These are phyloP conservation scores for Lacerta bilineata DNA, from an alignment of 2,797 vertebrate genomes.

Conservation along the genomic window DNA sequence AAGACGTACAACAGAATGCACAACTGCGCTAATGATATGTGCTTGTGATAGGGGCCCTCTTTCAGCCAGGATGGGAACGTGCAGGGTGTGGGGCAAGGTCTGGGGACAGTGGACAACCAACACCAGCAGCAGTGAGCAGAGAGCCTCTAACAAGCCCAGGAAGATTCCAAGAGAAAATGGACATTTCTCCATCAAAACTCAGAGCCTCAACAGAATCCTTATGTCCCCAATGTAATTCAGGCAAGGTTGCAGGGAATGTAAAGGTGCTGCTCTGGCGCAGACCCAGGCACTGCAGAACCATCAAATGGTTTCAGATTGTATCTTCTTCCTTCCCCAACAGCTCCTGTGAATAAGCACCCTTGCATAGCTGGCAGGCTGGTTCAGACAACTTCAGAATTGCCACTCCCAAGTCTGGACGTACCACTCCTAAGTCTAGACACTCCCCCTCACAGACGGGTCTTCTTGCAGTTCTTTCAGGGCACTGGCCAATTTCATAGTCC, in stretches of 20 bases:
- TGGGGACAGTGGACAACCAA: not conserved
- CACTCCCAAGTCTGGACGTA: not conserved
- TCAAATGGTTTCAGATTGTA: not conserved
- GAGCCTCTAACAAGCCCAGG: not conserved
- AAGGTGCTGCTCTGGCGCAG: not conserved
- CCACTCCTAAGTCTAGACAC: not conserved
- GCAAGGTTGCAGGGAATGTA: no score
- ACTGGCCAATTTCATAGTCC: no score
- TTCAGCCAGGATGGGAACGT: not conserved
- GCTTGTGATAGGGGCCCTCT: conserved; percentile 50
- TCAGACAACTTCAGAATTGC: not conserved
- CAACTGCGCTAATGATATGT: conserved; percentile 64
- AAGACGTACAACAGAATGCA: conserved; percentile 70
- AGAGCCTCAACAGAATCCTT: not conserved
- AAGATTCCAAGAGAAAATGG: not conserved
- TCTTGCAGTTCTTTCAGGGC: not conserved
- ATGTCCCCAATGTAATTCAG: not conserved
- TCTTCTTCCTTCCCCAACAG: not conserved
- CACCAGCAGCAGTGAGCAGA: not conserved
- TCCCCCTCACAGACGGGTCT: not conserved
- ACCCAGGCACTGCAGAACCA: not conserved
- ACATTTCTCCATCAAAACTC: not conserved
- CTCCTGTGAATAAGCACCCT: not conserved
- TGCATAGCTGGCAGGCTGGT: not conserved
- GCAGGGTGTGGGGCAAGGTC: not conserved